Base-by-base conservation (phyloP, 2,797 vertebrate genomes). In the Pantherophis alleghaniensis region DNA sequence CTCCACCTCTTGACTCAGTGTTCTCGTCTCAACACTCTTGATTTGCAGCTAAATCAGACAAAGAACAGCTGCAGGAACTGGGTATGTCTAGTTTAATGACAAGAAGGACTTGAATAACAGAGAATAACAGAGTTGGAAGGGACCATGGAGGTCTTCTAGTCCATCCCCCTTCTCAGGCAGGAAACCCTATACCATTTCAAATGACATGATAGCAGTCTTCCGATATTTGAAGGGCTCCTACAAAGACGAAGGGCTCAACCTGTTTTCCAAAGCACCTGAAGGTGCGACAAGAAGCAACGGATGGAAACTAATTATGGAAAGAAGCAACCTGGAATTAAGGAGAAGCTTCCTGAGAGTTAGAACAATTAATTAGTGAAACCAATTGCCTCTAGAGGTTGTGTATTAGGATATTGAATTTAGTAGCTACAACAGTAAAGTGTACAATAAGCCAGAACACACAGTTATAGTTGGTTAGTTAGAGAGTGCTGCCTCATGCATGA, bases 181-280 rank as follows among this genome's bases (percentile, higher is more conserved):
- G 24, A 26, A 61, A 61, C 3, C 60, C 22, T 61, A 61, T 3
- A 10, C 22, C 24, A 26, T 61, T 26, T 61, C 22, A 24, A 61
- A 3, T 14, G 63, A n/a, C 13, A 14, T 5, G 63, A n/a, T n/a
- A 66, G 63, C 2, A n/a, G 63, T 14, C 28, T n/a, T n/a, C 28
- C 12, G 0, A n/a, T 66, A n/a, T 66, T 66, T 66, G 26, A n/a
- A 4, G 28, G 12, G 12, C 28, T 66, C 11, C 63, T n/a, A n/a
- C 28, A 66, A 66, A n/a, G 5, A 66, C 2, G 2, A n/a, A 2
- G 28, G 9, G 2, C 0, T n/a, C 5, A 2, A n/a, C 63, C 28
- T 66, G 12, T 66, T 66, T n/a, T 66, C 63, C 2, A 66, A 66
- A 66, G 13, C 28, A n/a, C 13, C 28, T 14, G 28, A 66, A 14